A percentile compares a stretch with the other conserved stretches of the same genome.
These are phyloP conservation scores for Petrocephalus microphthalmus DNA, from an alignment of 2,113 vertebrate genomes.

Conservation along the genomic window DNA sequence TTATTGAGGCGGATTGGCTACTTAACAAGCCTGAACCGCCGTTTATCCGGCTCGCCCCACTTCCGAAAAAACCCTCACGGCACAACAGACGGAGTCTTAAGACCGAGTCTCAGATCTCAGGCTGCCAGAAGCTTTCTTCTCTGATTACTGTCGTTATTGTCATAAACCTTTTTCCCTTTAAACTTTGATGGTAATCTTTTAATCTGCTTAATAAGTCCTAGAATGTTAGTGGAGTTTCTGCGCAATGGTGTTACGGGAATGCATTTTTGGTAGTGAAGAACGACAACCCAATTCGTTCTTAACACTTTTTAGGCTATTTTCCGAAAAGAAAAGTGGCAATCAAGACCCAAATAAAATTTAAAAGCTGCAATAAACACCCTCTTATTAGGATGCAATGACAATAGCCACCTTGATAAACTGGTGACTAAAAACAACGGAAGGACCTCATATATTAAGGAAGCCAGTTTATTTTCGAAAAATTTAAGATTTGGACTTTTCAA, in stretches of 20 bases:
- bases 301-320: background rate
- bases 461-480: background rate
- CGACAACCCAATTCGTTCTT: background rate
- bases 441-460: background rate
- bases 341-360: background rate
- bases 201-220: conserved; percentile 57
- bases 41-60: background rate
- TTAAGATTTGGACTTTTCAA: background rate
- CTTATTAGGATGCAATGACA: background rate
- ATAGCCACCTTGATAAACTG: background rate
- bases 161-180: conserved; percentile 40
- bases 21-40: background rate
- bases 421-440: background rate
- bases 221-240: conserved; percentile 32
- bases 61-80: background rate
- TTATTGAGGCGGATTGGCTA: background rate
- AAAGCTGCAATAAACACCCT: background rate
- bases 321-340: background rate
- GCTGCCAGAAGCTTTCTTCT: background rate
- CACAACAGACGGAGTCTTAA: conserved; percentile 11
- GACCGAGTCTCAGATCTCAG: background rate
- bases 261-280: background rate
- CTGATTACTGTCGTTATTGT: background rate
- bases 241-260: background rate
- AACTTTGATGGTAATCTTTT: conserved; percentile 53